phyloP scores from a whole-genome alignment of 2,888 invertebrate genomes.

The Idaea dimidiata region DNA sequence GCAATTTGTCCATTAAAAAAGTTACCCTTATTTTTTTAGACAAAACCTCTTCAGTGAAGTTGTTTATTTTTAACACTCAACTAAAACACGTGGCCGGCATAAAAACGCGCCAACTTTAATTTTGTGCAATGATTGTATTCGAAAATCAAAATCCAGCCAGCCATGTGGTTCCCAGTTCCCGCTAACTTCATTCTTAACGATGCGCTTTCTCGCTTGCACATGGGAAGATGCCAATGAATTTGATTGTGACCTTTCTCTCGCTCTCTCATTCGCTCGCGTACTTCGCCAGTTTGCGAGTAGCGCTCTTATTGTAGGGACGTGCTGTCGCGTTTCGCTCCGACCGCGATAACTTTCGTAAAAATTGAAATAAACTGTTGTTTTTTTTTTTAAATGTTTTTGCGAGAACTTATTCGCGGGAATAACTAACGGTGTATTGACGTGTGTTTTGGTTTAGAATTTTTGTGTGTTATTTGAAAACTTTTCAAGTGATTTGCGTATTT shows the following conservation, averaged over 20 bases:
- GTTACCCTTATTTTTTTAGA: conserved; percentile 23
- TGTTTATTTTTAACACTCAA: conserved; percentile 47
- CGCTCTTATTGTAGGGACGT: conserved; percentile 35
- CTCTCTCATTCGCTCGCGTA: conserved; percentile 40
- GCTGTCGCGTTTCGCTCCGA: conserved; percentile 30
- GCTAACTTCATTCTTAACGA: conserved; percentile 58
- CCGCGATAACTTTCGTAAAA: conserved; percentile 72
- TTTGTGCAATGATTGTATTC: conserved; percentile 65
- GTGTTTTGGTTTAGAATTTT: conserved; percentile 20
- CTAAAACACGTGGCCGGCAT: conserved; percentile 64
- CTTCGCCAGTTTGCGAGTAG: conserved; percentile 54
- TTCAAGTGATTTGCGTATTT: background rate
- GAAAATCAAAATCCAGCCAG: conserved; percentile 57
- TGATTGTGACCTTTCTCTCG: conserved; percentile 56
- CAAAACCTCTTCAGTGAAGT: conserved; percentile 29
- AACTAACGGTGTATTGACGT: conserved; percentile 29
- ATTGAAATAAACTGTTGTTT: conserved; percentile 57
- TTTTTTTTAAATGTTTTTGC: conserved; percentile 27
- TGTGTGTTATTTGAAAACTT: background rate
- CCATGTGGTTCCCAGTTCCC: conserved; percentile 75
- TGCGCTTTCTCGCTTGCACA: conserved; percentile 46
- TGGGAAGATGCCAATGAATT: conserved; percentile 39
- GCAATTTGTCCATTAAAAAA: conserved; percentile 27
- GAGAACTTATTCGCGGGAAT: conserved; percentile 26
- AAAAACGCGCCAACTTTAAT: conserved; percentile 71